Conservation (phyloP, 2,113 vertebrate species). For the Tenebrosternarchus preto region DNA sequence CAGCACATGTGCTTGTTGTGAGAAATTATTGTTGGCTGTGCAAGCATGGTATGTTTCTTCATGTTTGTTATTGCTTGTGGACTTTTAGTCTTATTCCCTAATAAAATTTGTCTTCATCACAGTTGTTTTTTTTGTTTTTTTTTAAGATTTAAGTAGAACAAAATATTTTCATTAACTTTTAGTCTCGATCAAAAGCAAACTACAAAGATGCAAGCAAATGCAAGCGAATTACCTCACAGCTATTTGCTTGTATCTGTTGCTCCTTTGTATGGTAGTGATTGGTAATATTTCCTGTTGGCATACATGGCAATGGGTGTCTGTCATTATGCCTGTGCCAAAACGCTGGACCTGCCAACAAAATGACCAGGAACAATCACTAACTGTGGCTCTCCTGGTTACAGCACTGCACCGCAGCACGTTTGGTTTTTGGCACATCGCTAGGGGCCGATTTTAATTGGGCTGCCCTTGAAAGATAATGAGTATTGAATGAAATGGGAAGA, state of each 20-base stretch:
- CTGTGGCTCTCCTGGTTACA: not conserved
- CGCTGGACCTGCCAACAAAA: not conserved
- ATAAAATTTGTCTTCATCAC: too few species aligned
- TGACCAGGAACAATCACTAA: not conserved
- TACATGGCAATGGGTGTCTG: not conserved
- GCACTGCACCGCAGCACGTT: not conserved
- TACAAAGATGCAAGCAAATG: not conserved
- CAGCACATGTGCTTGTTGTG: too few species aligned
- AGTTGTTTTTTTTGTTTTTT: too few species aligned
- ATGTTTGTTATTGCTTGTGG: not conserved
- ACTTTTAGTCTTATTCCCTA: not conserved
- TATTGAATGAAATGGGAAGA: not conserved
- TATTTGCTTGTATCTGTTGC: not conserved
- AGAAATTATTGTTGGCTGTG: not conserved
- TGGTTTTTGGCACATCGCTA: slow-evolving; percentile 23
- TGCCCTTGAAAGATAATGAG: slow-evolving; percentile 14
- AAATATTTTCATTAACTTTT: not conserved
- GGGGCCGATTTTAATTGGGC: slow-evolving; percentile 33
- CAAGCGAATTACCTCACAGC: too few species aligned
- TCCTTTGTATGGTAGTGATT: not conserved
- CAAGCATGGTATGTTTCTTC: not conserved
- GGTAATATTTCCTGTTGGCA: not conserved
- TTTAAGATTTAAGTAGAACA: too few species aligned
- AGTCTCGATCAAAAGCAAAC: not conserved
- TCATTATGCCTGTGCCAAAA: not conserved